Conservation (phyloP, 2,888 invertebrate species). For the Drosophila picticornis region DNA sequence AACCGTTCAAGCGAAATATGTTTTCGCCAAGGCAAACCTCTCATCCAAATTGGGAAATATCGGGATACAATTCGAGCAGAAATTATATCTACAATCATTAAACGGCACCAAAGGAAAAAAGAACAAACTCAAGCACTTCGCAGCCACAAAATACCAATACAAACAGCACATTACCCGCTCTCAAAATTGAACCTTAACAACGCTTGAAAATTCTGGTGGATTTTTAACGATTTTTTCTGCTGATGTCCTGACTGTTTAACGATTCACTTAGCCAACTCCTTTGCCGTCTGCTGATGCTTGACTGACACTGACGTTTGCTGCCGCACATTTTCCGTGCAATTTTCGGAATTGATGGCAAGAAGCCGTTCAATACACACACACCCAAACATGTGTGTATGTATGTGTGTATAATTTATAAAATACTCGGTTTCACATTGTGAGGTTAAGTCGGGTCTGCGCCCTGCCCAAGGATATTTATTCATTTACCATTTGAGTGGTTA, state of each 20-base stretch:
- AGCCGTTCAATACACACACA: constrained; percentile 13
- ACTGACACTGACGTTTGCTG: constrained; percentile 50
- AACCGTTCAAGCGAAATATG: constrained; percentile 60
- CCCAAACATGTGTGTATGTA: constrained; percentile 4
- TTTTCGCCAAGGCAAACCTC: constrained; percentile 40
- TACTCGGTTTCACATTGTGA: constrained; percentile 52
- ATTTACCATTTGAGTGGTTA: constrained; percentile 54
- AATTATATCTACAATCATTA: constrained; percentile 45
- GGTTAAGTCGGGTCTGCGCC: constrained; percentile 40
- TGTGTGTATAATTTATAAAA: constrained; percentile 63
- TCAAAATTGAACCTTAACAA: constrained; percentile 26
- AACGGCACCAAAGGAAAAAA: constrained; percentile 5
- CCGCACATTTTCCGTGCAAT: constrained; percentile 55
- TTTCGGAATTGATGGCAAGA: constrained; percentile 40
- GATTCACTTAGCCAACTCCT: constrained; percentile 40
- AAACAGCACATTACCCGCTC: background rate
- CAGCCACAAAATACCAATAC: background rate
- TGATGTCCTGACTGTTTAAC: constrained; percentile 32
- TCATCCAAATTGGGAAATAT: constrained; percentile 25
- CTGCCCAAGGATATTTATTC: constrained; percentile 4
- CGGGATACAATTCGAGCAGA: constrained; percentile 18
- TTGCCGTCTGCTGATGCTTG: constrained; percentile 26
- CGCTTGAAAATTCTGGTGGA: constrained; percentile 47
- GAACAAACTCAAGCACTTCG: constrained; percentile 17
- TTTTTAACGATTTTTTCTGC: constrained; percentile 58